Percentiles rank a stretch among this genome's conserved stretches.
Conservation (phyloP, 2,888 invertebrate species). For the Heliconius ismenius region DNA sequence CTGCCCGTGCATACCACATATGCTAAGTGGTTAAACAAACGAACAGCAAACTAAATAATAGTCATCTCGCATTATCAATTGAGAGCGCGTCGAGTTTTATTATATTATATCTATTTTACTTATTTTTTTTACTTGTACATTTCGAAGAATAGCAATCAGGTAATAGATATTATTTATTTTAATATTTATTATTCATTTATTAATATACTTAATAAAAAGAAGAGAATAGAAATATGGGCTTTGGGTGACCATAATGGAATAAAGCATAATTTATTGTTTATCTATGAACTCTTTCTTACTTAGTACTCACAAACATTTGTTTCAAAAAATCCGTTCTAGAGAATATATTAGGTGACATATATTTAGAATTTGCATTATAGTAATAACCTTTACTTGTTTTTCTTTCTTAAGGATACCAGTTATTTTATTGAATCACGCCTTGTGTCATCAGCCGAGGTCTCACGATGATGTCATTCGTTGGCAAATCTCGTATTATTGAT, state of each 20-base stretch:
- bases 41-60: conserved; percentile 56
- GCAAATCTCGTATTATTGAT: conserved; percentile 59
- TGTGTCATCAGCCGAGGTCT: conserved; percentile 69
- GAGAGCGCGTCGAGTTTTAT: conserved; percentile 48
- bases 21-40: conserved; percentile 71
- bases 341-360: background rate
- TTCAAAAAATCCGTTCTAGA: background rate
- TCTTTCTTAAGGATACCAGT: conserved; percentile 34
- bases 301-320: background rate
- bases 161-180: background rate
- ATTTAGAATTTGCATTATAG: conserved; percentile 5
- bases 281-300: background rate
- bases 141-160: too few species aligned
- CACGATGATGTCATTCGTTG: conserved; percentile 67
- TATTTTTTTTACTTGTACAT: conserved; percentile 8
- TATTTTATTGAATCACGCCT: conserved; percentile 61
- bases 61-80: conserved; percentile 58
- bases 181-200: background rate
- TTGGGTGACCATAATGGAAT: background rate
- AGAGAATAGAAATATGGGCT: too few species aligned
- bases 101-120: conserved; percentile 41
- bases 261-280: background rate
- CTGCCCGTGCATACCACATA: conserved; percentile 58
- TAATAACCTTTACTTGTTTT: conserved; percentile 39
- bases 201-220: too few species aligned